These are phyloP conservation scores for Clavelina lepadiformis DNA, from an alignment of 23 tunicate species.

Conservation along the genomic window DNA sequence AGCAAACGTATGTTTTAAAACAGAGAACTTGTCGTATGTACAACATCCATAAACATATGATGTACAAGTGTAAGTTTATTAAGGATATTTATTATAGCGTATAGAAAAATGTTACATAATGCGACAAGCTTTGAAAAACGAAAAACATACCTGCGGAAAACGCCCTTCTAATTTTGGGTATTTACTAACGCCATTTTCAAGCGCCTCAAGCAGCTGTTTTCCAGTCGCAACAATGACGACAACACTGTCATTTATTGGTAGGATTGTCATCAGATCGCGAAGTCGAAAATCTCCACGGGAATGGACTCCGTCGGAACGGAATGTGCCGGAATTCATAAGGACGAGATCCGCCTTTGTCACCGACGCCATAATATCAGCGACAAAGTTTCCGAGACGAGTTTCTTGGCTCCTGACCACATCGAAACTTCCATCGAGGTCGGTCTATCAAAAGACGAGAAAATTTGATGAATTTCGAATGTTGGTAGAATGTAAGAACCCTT, in stretches of 20 bases:
- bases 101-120: too few species aligned
- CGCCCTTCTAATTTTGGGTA: constrained; percentile 75
- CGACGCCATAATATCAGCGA: constrained; percentile 77
- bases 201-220: constrained; percentile 52
- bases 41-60: too few species aligned
- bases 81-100: too few species aligned
- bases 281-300: constrained; percentile 42
- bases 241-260: constrained; percentile 81
- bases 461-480: background rate
- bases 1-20: too few species aligned
- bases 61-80: too few species aligned
- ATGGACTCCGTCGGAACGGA: constrained; percentile 64
- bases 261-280: constrained; percentile 73
- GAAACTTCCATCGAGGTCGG: constrained; percentile 53
- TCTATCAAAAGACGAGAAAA: constrained; percentile 18
- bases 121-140: background rate
- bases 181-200: constrained; percentile 87
- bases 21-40: too few species aligned
- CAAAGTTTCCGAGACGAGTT: constrained; percentile 79
- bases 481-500: background rate
- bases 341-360: constrained; percentile 59
- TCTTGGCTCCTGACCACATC: constrained; percentile 52
- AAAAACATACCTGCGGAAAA: constrained; percentile 70
- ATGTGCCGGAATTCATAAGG: constrained; percentile 86
- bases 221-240: constrained; percentile 74